Evolutionary conservation across 2,888 invertebrate species (phyloP).

Genomic region (Byasa hedistus): DNA sequence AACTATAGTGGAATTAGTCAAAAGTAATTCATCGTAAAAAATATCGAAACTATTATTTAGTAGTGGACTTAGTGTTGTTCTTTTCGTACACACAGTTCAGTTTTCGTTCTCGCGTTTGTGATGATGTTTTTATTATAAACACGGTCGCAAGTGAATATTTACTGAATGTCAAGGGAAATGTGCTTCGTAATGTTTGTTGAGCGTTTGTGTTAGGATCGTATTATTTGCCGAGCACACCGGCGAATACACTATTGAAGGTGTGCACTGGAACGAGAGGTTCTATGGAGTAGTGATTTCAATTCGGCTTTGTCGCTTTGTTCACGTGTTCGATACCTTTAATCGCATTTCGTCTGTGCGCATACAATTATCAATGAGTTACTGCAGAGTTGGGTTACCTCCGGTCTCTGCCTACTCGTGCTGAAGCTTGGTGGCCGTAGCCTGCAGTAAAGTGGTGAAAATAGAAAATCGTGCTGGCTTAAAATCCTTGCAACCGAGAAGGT

Average conservation of each 20-base stretch:
- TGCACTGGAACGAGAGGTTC: constrained; percentile 11
- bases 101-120: constrained; percentile 35
- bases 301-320: not conserved
- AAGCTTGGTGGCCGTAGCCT: too few species aligned
- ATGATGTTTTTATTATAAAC: constrained; percentile 77
- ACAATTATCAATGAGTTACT: too few species aligned
- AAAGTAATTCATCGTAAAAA: not conserved
- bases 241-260: constrained; percentile 44
- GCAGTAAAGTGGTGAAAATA: too few species aligned
- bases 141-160: constrained; percentile 65
- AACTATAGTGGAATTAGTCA: too few species aligned
- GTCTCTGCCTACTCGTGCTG: too few species aligned
- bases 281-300: constrained; percentile 1
- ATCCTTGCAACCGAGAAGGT: too few species aligned
- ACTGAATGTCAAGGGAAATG: constrained; percentile 58
- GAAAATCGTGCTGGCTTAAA: too few species aligned
- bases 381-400: too few species aligned
- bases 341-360: too few species aligned
- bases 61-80: constrained; percentile 38
- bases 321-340: not conserved
- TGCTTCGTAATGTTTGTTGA: constrained; percentile 52
- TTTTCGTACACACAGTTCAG: not conserved
- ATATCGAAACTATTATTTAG: not conserved
- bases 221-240: constrained; percentile 45
- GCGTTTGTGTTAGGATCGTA: constrained; percentile 56